Percentiles rank a stretch among this genome's conserved stretches.
These are phyloP conservation scores for Pteronotus mesoamericanus DNA, from an alignment of 2,797 vertebrate species.

Conservation along the genomic window DNA sequence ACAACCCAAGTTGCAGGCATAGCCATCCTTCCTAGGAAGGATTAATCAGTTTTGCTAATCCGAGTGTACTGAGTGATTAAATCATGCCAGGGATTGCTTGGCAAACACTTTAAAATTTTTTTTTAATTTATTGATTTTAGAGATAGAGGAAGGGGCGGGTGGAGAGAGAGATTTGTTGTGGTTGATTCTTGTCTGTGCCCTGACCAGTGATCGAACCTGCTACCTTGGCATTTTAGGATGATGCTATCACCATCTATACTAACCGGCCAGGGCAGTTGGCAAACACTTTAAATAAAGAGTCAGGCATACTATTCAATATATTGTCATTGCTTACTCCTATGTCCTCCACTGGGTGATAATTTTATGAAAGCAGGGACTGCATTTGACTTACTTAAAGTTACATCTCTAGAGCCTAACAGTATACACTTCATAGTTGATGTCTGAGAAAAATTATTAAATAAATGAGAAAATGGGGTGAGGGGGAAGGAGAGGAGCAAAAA, in stretches of 20 bases:
- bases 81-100: not conserved
- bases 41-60: not conserved
- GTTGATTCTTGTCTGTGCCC: not conserved
- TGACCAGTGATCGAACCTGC: not conserved
- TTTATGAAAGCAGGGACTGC: not conserved
- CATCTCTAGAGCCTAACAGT: not conserved
- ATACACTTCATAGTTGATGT: not conserved
- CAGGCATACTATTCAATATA: not conserved
- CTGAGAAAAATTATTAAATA: conserved; percentile 10
- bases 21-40: not conserved
- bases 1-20: not conserved
- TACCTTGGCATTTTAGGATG: not conserved
- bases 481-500: not conserved
- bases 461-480: not conserved
- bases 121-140: not conserved
- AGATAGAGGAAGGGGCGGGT: not conserved
- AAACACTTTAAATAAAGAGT: not conserved
- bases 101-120: not conserved
- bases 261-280: not conserved
- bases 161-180: not conserved
- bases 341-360: not conserved
- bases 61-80: not conserved
- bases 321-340: not conserved
- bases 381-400: not conserved
- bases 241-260: not conserved